A percentile compares a stretch with the other conserved stretches of the same genome.
Conservation (phyloP, 1,140 invertebrate genomes). For the Drosophila setifemur region DNA sequence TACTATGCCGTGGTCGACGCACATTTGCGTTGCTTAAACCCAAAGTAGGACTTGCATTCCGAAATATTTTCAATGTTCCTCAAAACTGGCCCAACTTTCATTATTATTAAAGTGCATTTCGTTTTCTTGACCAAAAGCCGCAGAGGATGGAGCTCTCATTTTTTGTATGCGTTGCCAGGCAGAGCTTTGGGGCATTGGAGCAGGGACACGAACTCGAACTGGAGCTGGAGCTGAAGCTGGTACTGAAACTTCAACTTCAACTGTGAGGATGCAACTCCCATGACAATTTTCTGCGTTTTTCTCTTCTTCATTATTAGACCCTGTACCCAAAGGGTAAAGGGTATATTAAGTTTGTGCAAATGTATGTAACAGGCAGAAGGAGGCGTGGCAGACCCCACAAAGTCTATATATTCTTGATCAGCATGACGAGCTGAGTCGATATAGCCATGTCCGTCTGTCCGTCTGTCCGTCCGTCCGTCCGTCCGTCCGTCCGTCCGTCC, state of each 20-base stretch:
- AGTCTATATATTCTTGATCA: too few species aligned
- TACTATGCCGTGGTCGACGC: constrained; percentile 51
- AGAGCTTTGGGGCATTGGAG: constrained; percentile 39
- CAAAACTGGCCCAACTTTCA: constrained; percentile 65
- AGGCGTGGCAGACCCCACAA: too few species aligned
- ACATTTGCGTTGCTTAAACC: constrained; percentile 57
- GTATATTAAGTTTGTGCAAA: too few species aligned
- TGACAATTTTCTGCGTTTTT: constrained; percentile 38
- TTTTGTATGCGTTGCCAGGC: not conserved
- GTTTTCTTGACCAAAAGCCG: constrained; percentile 51
- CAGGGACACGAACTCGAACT: constrained; percentile 13
- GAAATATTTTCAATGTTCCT: constrained; percentile 43
- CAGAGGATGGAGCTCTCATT: constrained; percentile 21
- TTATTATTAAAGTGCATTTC: constrained; percentile 77
- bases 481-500: too few species aligned
- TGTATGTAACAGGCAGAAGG: too few species aligned
- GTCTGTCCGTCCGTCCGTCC: too few species aligned
- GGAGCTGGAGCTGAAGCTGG: too few species aligned
- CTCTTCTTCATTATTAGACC: too few species aligned
- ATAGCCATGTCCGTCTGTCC: too few species aligned
- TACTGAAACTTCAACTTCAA: too few species aligned
- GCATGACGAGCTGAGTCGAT: too few species aligned
- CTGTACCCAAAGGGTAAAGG: too few species aligned
- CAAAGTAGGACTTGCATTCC: constrained; percentile 72
- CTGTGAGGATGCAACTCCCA: constrained; percentile 47